Percentiles rank a stretch among this genome's conserved stretches.
phyloP scores from a whole-genome alignment of 2,888 invertebrate genomes.

The Ophioninae sp. region DNA sequence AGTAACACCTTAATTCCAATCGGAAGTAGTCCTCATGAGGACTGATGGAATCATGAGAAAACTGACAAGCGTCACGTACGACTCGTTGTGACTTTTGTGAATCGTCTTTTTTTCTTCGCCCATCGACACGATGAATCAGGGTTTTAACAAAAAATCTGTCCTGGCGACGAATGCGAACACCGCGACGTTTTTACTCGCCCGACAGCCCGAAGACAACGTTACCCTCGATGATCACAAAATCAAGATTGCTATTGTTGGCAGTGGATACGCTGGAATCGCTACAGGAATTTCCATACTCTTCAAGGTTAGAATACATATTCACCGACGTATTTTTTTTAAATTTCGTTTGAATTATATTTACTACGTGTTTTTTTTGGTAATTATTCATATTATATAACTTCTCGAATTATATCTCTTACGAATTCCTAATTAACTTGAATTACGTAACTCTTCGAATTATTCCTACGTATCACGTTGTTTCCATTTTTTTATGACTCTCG shows the following conservation, averaged over 20 bases:
- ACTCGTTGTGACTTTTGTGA: slow-evolving; percentile 20
- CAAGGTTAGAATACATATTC: slow-evolving; percentile 69
- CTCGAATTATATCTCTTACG: too few relatives aligned
- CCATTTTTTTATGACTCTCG: too few relatives aligned
- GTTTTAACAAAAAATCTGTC: slow-evolving; percentile 46
- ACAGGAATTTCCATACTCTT: slow-evolving; percentile 73
- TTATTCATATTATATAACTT: background rate
- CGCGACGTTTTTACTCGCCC: slow-evolving; percentile 72
- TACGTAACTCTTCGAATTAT: too few relatives aligned
- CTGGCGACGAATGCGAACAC: slow-evolving; percentile 67
- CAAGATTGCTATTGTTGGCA: slow-evolving; percentile 75
- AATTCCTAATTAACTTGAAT: too few relatives aligned
- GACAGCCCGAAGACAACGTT: slow-evolving; percentile 68
- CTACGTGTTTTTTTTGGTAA: background rate
- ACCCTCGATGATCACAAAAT: slow-evolving; percentile 70
- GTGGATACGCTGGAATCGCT: slow-evolving; percentile 74
- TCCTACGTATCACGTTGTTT: too few relatives aligned
- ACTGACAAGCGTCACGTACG: slow-evolving; percentile 13
- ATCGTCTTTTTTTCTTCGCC: background rate
- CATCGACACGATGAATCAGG: slow-evolving; percentile 35
- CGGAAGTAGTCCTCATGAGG: slow-evolving; percentile 35
- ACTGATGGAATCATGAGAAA: slow-evolving; percentile 35
- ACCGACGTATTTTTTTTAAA: slow-evolving; percentile 14
- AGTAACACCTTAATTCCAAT: too few relatives aligned
- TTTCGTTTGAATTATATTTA: slow-evolving; percentile 44